phyloP scores from a whole-genome alignment of 1,140 invertebrate genomes.

The Heliconius nattereri region DNA sequence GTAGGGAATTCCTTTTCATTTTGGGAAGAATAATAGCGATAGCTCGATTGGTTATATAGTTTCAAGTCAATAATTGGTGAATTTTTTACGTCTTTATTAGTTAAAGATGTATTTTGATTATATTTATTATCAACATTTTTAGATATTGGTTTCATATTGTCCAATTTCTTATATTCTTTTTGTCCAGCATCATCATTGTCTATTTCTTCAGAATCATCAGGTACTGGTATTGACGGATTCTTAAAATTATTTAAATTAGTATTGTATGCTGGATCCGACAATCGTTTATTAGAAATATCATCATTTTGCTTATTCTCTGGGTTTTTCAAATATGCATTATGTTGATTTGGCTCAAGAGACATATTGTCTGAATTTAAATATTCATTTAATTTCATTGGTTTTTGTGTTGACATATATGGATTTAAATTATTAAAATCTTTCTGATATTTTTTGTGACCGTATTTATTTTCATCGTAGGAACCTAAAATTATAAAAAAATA shows the following conservation, averaged over 20 bases:
- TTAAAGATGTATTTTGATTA: neutral
- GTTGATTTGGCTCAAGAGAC: neutral
- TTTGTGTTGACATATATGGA: neutral
- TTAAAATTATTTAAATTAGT: neutral
- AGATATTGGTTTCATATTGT: neutral
- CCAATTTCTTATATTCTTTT: neutral
- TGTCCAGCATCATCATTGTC: neutral
- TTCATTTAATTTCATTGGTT: neutral
- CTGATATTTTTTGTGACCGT: constrained; percentile 59
- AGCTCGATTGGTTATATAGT: constrained; percentile 15
- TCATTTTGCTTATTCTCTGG: neutral
- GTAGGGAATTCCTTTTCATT: constrained; percentile 20
- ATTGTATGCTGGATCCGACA: neutral
- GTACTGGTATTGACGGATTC: neutral
- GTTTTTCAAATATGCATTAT: neutral
- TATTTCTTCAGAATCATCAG: neutral
- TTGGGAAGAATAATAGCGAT: constrained; percentile 35
- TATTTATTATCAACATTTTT: neutral
- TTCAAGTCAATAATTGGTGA: neutral
- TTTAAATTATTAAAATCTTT: constrained; percentile 1
- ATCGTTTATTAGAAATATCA: neutral
- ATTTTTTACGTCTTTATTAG: neutral
- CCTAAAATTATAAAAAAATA: constrained; percentile 45
- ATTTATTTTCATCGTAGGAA: constrained; percentile 66
- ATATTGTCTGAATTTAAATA: neutral